These are phyloP conservation scores for Callaeas wilsoni DNA, from an alignment of 2,113 vertebrate genomes.

Conservation along the genomic window DNA sequence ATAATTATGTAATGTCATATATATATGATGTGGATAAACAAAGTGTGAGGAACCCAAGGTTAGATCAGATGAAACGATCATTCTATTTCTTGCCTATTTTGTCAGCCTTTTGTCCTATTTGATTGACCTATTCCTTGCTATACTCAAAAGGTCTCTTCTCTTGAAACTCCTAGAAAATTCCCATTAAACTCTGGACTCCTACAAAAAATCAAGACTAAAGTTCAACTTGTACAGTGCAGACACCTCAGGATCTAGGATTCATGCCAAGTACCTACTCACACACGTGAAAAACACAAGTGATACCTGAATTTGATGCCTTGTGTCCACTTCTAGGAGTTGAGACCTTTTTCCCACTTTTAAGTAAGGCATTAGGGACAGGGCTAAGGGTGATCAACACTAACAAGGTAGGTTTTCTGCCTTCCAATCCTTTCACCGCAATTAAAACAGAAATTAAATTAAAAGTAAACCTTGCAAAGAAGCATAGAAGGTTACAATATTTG, in stretches of 20 bases:
- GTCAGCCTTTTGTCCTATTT: neutral
- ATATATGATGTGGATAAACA: neutral
- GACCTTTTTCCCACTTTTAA: neutral
- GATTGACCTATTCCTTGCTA: neutral
- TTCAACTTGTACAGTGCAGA: neutral
- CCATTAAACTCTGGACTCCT: neutral
- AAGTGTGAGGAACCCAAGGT: neutral
- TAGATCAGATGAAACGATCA: neutral
- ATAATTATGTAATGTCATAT: neutral
- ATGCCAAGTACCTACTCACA: neutral
- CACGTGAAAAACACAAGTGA: neutral
- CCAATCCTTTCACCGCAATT: neutral
- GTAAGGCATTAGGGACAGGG: neutral
- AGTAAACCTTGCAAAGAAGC: conserved; percentile 81
- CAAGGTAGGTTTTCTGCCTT: neutral
- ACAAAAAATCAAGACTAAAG: neutral
- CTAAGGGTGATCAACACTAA: neutral
- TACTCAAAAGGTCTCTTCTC: neutral
- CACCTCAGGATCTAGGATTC: neutral
- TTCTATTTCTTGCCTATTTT: neutral
- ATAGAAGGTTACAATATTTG: conserved; percentile 88
- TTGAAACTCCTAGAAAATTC: neutral
- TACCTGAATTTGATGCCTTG: neutral
- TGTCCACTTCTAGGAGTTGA: neutral
- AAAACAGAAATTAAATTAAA: neutral